These are phyloP conservation scores for Diadegma fenestrale DNA, from an alignment of 2,888 invertebrate species.

Conservation along the genomic window DNA sequence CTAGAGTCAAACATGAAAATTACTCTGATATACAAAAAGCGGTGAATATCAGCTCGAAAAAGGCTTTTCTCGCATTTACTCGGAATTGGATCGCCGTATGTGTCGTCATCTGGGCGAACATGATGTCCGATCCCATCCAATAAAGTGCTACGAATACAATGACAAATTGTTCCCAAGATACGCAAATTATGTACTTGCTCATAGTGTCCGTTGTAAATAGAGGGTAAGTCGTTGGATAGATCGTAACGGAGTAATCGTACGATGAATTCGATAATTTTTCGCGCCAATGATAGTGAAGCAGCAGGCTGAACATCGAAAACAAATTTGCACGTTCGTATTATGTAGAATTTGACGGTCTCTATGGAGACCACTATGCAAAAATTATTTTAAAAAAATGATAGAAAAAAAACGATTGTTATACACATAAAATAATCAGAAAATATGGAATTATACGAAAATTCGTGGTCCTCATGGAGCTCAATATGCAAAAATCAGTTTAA, in stretches of 20 bases:
- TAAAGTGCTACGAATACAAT: slow-evolving; percentile 64
- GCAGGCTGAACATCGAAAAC: slow-evolving; percentile 40
- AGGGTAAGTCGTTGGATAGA: slow-evolving; percentile 65
- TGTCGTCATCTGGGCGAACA: slow-evolving; percentile 67
- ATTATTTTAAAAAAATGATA: no score
- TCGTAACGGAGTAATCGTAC: slow-evolving; percentile 64
- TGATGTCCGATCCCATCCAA: slow-evolving; percentile 66
- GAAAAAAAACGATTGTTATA: no score
- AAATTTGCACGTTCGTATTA: not conserved
- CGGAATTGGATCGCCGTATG: slow-evolving; percentile 67
- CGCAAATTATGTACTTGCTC: slow-evolving; percentile 59
- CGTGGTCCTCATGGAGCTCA: no score
- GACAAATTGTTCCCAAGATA: slow-evolving; percentile 65
- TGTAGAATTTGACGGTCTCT: not conserved
- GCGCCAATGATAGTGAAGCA: slow-evolving; percentile 50
- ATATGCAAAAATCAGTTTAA: no score
- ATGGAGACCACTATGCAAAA: no score
- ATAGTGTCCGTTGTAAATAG: slow-evolving; percentile 55
- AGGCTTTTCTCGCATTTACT: slow-evolving; percentile 38
- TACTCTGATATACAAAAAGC: not conserved
- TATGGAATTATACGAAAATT: no score
- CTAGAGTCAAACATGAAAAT: not conserved
- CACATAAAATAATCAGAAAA: no score
- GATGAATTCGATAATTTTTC: slow-evolving; percentile 46
- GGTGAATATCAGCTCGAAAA: not conserved